Percentiles rank a stretch among this genome's conserved stretches.
Conservation (phyloP, 2,888 invertebrate genomes). For the Catocala sponsa region DNA sequence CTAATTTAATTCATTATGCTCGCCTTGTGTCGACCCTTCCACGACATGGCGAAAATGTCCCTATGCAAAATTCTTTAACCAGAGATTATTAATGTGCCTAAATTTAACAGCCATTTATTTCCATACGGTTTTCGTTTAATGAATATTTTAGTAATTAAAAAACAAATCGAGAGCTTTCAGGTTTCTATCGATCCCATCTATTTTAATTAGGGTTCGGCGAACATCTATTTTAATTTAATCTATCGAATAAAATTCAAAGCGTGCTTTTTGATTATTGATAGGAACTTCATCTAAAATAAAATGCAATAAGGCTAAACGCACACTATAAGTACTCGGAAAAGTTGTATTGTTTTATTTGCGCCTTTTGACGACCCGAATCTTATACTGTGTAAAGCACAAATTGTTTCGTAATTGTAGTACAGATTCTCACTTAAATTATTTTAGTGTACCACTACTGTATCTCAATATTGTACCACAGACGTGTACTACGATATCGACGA, state of each 20-base stretch:
- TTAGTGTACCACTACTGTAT: too few relatives aligned
- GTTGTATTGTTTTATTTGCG: too few relatives aligned
- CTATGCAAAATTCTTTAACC: slow-evolving; percentile 78
- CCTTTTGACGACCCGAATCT: too few relatives aligned
- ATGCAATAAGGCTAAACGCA: too few relatives aligned
- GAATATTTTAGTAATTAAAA: slow-evolving; percentile 38
- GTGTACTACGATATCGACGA: too few relatives aligned
- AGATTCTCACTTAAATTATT: too few relatives aligned
- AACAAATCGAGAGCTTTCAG: slow-evolving; percentile 28
- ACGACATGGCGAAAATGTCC: slow-evolving; percentile 71
- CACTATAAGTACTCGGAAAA: too few relatives aligned
- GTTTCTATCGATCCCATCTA: slow-evolving; percentile 8
- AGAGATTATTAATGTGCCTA: slow-evolving; percentile 66
- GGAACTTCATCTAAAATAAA: too few relatives aligned
- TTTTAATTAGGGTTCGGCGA: slow-evolving; percentile 1
- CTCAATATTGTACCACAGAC: too few relatives aligned
- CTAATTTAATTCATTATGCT: slow-evolving; percentile 86
- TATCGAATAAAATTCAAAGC: neutral
- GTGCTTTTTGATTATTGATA: too few relatives aligned
- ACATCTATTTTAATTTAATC: slow-evolving; percentile 5
- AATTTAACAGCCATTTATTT: slow-evolving; percentile 58
- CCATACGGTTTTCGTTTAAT: slow-evolving; percentile 42
- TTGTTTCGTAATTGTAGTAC: too few relatives aligned
- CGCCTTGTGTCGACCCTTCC: slow-evolving; percentile 78
- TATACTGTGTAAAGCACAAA: too few relatives aligned